These are phyloP conservation scores for Sebastolobus alascanus DNA, from an alignment of 2,797 vertebrate genomes.

Conservation along the genomic window DNA sequence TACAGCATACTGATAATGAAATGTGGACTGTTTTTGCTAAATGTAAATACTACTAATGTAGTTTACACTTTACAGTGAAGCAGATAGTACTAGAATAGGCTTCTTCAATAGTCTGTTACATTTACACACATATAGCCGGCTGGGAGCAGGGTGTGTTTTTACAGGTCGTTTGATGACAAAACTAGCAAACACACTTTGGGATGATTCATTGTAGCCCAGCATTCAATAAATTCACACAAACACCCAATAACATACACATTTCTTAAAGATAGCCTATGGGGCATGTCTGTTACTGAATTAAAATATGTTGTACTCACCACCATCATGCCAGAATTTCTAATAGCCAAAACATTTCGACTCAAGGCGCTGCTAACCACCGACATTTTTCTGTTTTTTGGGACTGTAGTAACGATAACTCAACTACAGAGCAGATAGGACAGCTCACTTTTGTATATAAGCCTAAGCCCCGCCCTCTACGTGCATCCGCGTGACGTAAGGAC, in stretches of 20 bases:
- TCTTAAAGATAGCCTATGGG: not conserved
- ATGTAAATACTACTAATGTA: not conserved
- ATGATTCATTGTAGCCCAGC: not conserved
- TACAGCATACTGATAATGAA: not conserved
- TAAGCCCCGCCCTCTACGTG: slow-evolving; percentile 18
- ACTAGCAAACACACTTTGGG: not conserved
- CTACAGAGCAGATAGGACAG: fast-evolving
- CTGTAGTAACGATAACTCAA: not conserved
- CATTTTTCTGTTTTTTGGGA: slow-evolving; percentile 56
- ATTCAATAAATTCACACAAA: not conserved
- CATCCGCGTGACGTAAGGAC: not conserved
- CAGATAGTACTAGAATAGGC: not conserved
- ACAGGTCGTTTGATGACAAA: not conserved
- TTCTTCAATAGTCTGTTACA: not conserved
- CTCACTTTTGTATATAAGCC: not conserved
- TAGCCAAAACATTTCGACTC: slow-evolving; percentile 58
- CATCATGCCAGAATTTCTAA: slow-evolving; percentile 59
- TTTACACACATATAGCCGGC: not conserved
- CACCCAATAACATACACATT: not conserved
- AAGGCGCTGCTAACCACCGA: slow-evolving; percentile 54
- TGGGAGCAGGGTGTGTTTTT: not conserved
- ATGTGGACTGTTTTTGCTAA: not conserved
- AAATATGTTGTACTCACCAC: slow-evolving; percentile 64
- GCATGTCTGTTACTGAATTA: not conserved
- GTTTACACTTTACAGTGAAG: not conserved